Evolutionary conservation across 2,113 vertebrate species (phyloP), one percentile per base, ranked within the genome.

Genomic region (Rostratula benghalensis): DNA sequence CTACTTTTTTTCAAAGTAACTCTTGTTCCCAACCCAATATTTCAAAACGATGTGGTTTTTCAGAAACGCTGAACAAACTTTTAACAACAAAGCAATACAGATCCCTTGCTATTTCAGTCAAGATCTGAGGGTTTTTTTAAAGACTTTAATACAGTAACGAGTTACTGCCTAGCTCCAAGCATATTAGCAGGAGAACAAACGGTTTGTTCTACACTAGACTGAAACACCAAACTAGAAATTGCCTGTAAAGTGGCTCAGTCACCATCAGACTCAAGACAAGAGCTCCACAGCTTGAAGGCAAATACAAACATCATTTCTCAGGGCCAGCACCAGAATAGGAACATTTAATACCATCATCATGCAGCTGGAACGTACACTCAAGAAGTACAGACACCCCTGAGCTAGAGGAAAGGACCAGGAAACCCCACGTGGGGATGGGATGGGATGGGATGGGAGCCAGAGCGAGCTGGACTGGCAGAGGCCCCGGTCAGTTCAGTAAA

Each of bases 31-130:
- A 93, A 65, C 35, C 27, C 31, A 48, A 75, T 59, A 71, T 39
- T 70, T 94, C 39, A 70, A 89, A 89, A 94, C 93, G 93, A 96
- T 94, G 93, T 94, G 91, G 93, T 92, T 89, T 92, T 89, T 92
- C 71, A 91, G 37, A 97, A 96, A 87, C 1, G 53, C 94, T 87
- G 91, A 93, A 87, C 76, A 83, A 77, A 81, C 54, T 94, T 89
- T 61, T 54, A 88, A 92, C 37, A 87, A 31, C 73, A 41, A 31
- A 91, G 80, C 37, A 59, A 46, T 9, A 80, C 46, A 87, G 37
- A 88, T 8, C 45, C 22, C 11, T 79, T 86, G 53, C 94, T 83
- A 95, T 88, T 93, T 95, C 57, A 90, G 45, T 68, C 64, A 87
- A 77, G 28, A 81, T 91, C 91, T 92, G 73, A 43, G 25, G 39